Base-by-base conservation (phyloP, 2,113 vertebrate species). In the Anthoscopus minutus region DNA sequence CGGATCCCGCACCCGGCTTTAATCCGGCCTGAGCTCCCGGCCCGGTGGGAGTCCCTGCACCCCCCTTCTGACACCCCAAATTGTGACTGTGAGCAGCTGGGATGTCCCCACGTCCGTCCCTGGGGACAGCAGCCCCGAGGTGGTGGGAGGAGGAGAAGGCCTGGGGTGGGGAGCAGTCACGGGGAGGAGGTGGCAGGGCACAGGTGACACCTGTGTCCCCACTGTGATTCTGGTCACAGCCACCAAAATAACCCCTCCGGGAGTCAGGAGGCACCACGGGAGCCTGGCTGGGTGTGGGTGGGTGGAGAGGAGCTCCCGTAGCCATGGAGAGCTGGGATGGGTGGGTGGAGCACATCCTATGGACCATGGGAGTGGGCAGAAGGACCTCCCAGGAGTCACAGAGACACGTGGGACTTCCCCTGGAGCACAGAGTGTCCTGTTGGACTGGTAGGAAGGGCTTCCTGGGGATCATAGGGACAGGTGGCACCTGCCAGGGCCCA, bases 1-100 rank as follows among this genome's bases (percentile, higher is more conserved):
- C 27, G 5, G 50, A 78, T 86, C 88, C 91, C 61, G 66, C 77
- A 37, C 94, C 81, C 86, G 6, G 19, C 35, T 54, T 15, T 95
- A 95, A 95, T 95, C 94, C 92, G 6, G 6, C 17, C 90, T 78
- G 74, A 92, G 89, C 79, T 71, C 79, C 35, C 4, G 47, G 33
- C 44, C 14, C 58, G 40, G 47, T n/a, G n/a, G 45, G 35, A 13
- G 50, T 25, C 35, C 58, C 73, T 18, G 66, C 28, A 27, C 35
- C 66, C 65, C 16, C 12, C 15, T 6, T 22, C 22, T 2, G 14
- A 57, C 40, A 9, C 61, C 86, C 71, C 18, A 3, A 31, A 61
- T 7, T 10, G 18, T 5, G 37, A 24, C 50, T 5, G 42, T 1
- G 44, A 51, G 60, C 67, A 58, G 30, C 56, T 3, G 1, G n/a